Base-by-base conservation (phyloP, 2,113 vertebrate species). In the Ictalurus punctatus region DNA sequence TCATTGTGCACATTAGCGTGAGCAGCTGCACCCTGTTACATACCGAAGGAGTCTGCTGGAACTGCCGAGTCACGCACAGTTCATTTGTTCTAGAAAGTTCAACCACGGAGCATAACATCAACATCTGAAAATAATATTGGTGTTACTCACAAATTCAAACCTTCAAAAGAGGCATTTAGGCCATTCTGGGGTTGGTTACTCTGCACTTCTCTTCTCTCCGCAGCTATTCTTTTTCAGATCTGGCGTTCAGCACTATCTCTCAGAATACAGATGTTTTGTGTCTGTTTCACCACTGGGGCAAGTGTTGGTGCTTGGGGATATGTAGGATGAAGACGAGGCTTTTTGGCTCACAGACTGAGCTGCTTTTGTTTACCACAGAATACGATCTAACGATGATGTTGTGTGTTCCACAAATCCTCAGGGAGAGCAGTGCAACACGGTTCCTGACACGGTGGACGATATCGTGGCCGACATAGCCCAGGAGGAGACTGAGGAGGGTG, bases 351-450 rank as follows among this genome's bases (percentile, higher is more conserved):
- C 67, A 44, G 19, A 76, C 58, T 76, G 79, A 67, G 17, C 81
- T 37, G 63, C 44, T 76, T 81, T 88, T 85, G 87, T 85, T 73
- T 44, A 54, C 34, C 13, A 30, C 34, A 82, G 87, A 89, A 89
- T 90, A 86, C 27, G 73, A 89, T 86, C 86, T 88, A 88, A 87
- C 56, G 84, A 86, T 86, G 87, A 79, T 86, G 37, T 90, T 59
- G 59, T 86, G 17, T 90, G 88, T 89, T 87, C 90, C 79, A 89
- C 83, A 93, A 92, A 90, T 94, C 94, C 92, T 37, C 96, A 99
- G 98, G 98, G 98, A 37, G 98, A 99, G 87, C 98, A 99, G 88
- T 99, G 98, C 91, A 99, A 98, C 88, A 96, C 97, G 0, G 95
- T 99, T 30, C 97, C 97, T 1, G 98, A 99, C 95, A 98, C 97